Conservation (phyloP, 2,113 vertebrate genomes). For the Chloebia gouldiae region DNA sequence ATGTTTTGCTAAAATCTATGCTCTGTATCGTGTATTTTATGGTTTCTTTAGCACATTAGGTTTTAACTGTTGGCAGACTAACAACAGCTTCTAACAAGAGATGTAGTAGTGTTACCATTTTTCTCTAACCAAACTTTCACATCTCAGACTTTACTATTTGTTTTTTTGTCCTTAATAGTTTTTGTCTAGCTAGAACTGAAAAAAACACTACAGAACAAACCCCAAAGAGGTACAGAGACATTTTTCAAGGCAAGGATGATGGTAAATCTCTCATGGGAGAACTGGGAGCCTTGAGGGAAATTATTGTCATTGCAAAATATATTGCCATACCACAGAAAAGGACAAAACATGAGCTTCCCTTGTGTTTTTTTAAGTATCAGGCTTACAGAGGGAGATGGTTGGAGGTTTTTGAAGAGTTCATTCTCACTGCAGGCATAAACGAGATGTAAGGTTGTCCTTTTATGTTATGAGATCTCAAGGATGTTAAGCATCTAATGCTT, state of each 20-base stretch:
- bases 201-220: background rate
- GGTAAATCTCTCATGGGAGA: background rate
- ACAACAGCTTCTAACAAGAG: background rate
- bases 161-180: background rate
- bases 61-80: conserved; percentile 10
- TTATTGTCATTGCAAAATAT: background rate
- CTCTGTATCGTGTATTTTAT: background rate
- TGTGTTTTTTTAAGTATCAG: background rate
- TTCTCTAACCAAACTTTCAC: background rate
- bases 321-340: background rate
- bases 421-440: background rate
- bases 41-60: background rate
- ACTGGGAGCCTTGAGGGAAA: background rate
- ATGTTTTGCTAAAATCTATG: conserved; percentile 13
- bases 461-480: background rate
- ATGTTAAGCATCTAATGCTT: accelerated
- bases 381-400: background rate
- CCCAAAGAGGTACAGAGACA: background rate
- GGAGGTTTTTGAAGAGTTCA: background rate
- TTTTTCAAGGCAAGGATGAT: background rate
- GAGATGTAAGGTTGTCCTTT: background rate
- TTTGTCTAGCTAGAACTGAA: background rate
- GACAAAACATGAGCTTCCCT: background rate
- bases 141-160: background rate
- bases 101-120: background rate